Evolutionary conservation across 64 coral and sea anemone species (phyloP).

Genomic region (Montipora efflorescens): DNA sequence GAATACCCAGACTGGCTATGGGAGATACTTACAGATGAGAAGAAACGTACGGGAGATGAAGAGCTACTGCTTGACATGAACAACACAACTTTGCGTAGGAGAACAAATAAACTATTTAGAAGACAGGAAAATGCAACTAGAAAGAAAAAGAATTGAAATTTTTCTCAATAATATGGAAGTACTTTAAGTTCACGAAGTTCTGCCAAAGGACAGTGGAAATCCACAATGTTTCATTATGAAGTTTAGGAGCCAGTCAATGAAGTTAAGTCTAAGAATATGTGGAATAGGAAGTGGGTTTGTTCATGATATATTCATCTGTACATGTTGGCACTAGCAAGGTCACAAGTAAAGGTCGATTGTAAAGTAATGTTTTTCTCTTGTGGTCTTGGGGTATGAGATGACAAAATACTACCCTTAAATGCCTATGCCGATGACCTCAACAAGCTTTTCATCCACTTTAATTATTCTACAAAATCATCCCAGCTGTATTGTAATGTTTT

Average conservation of each 20-base stretch:
- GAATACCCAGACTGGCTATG: constrained; percentile 92
- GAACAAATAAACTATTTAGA: constrained; percentile 61
- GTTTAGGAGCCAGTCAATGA: background rate
- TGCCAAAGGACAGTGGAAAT: background rate
- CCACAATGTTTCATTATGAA: background rate
- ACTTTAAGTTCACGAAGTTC: background rate
- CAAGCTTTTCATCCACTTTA: too few relatives aligned
- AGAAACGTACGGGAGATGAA: constrained; percentile 16
- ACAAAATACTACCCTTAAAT: too few relatives aligned
- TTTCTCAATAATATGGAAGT: background rate
- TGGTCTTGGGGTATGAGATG: too few relatives aligned
- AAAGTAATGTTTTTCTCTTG: too few relatives aligned
- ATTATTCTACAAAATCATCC: too few relatives aligned
- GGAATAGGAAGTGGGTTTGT: too few relatives aligned
- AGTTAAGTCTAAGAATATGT: background rate
- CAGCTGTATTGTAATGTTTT: too few relatives aligned
- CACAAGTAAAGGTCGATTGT: too few relatives aligned
- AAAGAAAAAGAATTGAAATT: constrained; percentile 73
- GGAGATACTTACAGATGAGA: constrained; percentile 59
- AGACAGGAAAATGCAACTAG: constrained; percentile 89
- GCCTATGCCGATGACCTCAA: too few relatives aligned
- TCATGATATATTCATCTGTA: too few relatives aligned
- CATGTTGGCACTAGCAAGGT: too few relatives aligned
- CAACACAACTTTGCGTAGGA: constrained; percentile 59
- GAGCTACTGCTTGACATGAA: constrained; percentile 35